phyloP scores from a whole-genome alignment of 2,797 vertebrate species.

The Chaenodraco wilsoni region DNA sequence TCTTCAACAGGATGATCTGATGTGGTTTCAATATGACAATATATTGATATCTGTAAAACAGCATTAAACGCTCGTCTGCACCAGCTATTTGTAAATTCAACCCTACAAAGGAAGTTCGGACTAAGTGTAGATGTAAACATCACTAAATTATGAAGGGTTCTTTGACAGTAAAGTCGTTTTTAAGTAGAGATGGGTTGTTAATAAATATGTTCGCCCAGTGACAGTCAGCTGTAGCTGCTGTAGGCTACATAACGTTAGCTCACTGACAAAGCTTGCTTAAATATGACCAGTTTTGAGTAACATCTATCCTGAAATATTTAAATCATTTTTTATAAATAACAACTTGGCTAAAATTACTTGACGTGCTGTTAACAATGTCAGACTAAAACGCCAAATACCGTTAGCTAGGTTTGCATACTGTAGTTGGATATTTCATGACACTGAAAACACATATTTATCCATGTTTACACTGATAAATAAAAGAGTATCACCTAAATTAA shows the following conservation, averaged over 20 bases:
- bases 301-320: not conserved
- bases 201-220: not conserved
- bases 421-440: not conserved
- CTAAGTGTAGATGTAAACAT: not conserved
- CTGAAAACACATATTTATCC: not conserved
- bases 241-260: not conserved
- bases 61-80: not conserved
- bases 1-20: conserved; percentile 34
- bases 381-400: not conserved
- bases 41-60: conserved; percentile 9
- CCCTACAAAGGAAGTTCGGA: not conserved
- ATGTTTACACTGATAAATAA: not conserved
- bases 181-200: not conserved
- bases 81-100: conserved; percentile 25
- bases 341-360: not conserved
- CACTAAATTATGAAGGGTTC: not conserved
- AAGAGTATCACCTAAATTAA: not conserved
- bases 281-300: not conserved
- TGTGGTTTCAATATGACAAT: not conserved
- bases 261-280: not conserved
- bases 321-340: not conserved
- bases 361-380: not conserved
- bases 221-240: not conserved
- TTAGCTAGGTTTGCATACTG: conserved; percentile 4
- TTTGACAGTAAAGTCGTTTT: not conserved